Base-by-base conservation (phyloP, 2,797 vertebrate species). In the Ctenochaetus hawaiiensis region DNA sequence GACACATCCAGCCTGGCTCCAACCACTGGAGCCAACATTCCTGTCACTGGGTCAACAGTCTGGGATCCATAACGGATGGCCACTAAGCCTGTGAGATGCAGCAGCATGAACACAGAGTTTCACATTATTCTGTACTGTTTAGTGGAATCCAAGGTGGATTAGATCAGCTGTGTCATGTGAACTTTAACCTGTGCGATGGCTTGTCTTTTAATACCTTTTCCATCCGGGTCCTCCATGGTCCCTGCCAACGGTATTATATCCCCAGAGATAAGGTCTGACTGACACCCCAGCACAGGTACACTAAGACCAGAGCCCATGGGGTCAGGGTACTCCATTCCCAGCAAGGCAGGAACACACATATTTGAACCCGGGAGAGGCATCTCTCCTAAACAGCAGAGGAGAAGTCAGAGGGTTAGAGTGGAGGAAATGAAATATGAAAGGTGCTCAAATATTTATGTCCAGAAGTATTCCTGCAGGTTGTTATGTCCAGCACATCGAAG, bases 251-350 rank as follows among this genome's bases (percentile, higher is more conserved):
- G 94, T 6, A 86, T 90, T 45, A 87, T 81, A 39, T 83, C 87
- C 2, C 95, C 93, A 20, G 93, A 95, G 16, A 90, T 62, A 43
- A 89, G 88, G 69, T 96, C 94, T 22, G 77, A 82, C 60, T 96
- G 92, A 83, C 93, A 90, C n/a, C 97, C 97, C 48, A 99, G 93
- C 71, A 98, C 76, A 6, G 97, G 97, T 8, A 98, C 96, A 87
- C 89, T 93, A 23, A 97, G 79, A 18, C 94, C 90, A 7, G 97
- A 98, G 56, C 96, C 97, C 80, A 92, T 84, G 0, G 97, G 96
- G 81, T 98, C 97, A 51, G 96, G 96, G 79, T 98, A 97, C 59
- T 97, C 95, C 95, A 97, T 89, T 18, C 96, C 97, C 13, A 96
- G 91, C 23, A 98, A 89, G 34, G 96, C 96, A 1, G 96, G 95